Evolutionary conservation across 2,113 vertebrate genomes (phyloP).

Genomic region (Odocoileus virginianus): DNA sequence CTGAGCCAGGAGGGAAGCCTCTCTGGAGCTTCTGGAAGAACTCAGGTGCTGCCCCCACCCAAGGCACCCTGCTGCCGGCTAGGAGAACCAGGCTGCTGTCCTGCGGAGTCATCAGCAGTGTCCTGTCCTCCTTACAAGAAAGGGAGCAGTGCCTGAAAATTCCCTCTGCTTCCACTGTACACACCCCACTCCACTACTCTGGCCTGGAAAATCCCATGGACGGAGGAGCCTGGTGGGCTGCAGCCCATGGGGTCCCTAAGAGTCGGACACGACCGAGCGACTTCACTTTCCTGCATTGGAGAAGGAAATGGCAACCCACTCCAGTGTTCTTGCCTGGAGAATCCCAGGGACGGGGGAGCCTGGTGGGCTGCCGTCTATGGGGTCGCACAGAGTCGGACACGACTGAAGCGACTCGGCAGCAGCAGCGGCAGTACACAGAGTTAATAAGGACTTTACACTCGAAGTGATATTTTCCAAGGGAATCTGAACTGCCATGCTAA

Average conservation of each 20-base stretch:
- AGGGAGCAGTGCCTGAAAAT: not conserved
- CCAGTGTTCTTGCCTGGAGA: too few species aligned
- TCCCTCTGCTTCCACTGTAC: not conserved
- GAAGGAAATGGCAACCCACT: too few species aligned
- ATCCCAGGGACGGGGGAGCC: too few species aligned
- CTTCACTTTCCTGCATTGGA: too few species aligned
- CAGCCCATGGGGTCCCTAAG: too few species aligned
- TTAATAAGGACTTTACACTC: not conserved
- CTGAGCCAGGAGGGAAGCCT: not conserved
- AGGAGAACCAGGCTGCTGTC: too few species aligned
- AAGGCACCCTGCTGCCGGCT: fast-evolving
- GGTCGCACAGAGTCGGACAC: too few species aligned
- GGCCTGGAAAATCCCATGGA: too few species aligned
- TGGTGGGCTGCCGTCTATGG: too few species aligned
- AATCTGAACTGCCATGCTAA: not conserved
- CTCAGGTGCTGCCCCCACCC: not conserved
- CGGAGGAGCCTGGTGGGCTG: too few species aligned
- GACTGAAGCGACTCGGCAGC: too few species aligned
- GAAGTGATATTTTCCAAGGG: not conserved
- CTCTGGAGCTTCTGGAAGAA: not conserved
- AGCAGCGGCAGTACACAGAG: not conserved
- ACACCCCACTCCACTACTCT: not conserved
- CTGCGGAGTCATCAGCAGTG: not conserved
- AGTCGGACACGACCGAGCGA: too few species aligned
- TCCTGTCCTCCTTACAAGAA: not conserved